Percentiles rank a stretch among this genome's conserved stretches.
Evolutionary conservation across 2,888 invertebrate genomes (phyloP).

Genomic region (Epistrophe grossulariae): DNA sequence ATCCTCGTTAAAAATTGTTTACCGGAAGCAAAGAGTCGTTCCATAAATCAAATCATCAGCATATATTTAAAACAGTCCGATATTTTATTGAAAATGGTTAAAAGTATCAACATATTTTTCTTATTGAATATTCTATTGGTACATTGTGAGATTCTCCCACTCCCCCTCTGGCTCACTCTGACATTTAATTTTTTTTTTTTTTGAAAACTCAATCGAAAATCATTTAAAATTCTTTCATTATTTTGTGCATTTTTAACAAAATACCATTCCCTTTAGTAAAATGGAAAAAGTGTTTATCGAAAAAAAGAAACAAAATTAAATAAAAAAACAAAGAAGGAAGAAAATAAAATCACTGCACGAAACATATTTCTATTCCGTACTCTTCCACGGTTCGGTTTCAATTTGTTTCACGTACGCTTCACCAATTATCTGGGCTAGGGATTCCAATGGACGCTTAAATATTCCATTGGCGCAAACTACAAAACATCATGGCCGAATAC

Average conservation of each 20-base stretch:
- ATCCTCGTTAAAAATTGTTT: constrained; percentile 25
- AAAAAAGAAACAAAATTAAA: constrained; percentile 1
- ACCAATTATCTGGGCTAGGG: constrained; percentile 59
- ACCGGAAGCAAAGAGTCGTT: constrained; percentile 21
- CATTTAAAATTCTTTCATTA: constrained; percentile 66
- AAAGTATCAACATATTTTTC: constrained; percentile 26
- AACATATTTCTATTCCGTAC: constrained; percentile 31
- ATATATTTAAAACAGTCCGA: not conserved
- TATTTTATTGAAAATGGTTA: constrained; percentile 46
- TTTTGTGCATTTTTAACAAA: constrained; percentile 18
- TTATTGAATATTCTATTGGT: constrained; percentile 36
- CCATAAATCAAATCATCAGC: constrained; percentile 34
- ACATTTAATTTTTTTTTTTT: constrained; percentile 12
- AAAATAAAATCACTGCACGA: constrained; percentile 15
- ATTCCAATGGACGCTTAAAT: constrained; percentile 48
- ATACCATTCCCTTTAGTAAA: constrained; percentile 1
- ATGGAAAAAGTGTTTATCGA: constrained; percentile 25
- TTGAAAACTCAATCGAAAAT: constrained; percentile 55
- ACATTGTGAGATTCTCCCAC: not conserved
- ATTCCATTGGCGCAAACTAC: constrained; percentile 39
- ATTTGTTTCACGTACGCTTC: constrained; percentile 68
- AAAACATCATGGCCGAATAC: constrained; percentile 41
- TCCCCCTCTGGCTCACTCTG: not conserved
- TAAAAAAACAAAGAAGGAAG: not conserved
- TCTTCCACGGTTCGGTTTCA: constrained; percentile 28